Evolutionary conservation across 2,888 invertebrate species (phyloP).

Genomic region (Xestia xanthographa): DNA sequence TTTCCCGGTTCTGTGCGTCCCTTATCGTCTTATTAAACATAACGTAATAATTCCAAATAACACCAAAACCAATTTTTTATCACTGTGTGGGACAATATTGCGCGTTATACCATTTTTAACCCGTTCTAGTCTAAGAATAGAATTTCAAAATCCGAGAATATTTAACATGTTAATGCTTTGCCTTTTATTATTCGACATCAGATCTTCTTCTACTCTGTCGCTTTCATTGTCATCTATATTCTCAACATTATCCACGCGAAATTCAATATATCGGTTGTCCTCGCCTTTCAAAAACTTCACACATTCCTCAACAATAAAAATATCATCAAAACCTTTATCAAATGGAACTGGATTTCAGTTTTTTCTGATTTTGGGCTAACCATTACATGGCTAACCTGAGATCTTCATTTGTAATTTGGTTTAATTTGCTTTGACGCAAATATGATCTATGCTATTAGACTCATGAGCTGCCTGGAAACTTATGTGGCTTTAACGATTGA

Average conservation of each 20-base stretch:
- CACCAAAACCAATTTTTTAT: background rate
- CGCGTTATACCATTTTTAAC: background rate
- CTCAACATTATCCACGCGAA: background rate
- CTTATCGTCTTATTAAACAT: no score
- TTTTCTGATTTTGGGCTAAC: background rate
- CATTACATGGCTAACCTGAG: conserved; percentile 2
- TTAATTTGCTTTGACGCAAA: conserved; percentile 20
- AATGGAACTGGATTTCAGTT: conserved; percentile 24
- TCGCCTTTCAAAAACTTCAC: conserved; percentile 12
- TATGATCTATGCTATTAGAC: conserved; percentile 20
- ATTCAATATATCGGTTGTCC: background rate
- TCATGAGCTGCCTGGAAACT: conserved; percentile 11
- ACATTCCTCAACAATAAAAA: background rate
- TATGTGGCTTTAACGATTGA: background rate
- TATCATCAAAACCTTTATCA: background rate
- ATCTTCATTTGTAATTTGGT: background rate
- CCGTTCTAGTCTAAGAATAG: background rate
- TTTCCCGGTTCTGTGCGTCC: no score
- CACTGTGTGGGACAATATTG: conserved; percentile 8
- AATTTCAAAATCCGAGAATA: fast-evolving
- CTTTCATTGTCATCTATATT: background rate
- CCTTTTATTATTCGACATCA: background rate
- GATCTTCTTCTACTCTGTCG: conserved; percentile 7
- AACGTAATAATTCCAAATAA: conserved; percentile 5
- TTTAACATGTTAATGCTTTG: background rate